Evolutionary conservation across 35 echinoderm and acorn worm species (phyloP).

Genomic region (Heliocidaris erythrogramma): DNA sequence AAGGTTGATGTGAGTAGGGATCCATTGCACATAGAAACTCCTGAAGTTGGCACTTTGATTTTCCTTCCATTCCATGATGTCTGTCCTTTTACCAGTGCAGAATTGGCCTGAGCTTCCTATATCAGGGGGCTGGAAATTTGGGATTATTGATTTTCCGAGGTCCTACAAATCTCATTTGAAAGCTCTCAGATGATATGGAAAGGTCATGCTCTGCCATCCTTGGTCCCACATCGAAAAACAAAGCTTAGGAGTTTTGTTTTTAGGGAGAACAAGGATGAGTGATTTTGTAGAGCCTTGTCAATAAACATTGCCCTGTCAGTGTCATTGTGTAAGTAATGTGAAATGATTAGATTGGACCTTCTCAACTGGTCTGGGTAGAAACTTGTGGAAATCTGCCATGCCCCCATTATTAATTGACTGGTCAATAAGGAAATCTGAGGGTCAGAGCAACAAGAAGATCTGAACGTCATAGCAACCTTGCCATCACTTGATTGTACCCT

Average conservation of each 20-base stretch:
- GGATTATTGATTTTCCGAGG: background rate
- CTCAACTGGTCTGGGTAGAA: background rate
- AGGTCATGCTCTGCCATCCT: background rate
- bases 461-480: too few species aligned
- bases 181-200: background rate
- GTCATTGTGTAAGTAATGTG: background rate
- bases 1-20: too few species aligned
- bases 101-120: background rate
- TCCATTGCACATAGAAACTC: too few species aligned
- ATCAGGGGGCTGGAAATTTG: background rate
- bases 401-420: background rate
- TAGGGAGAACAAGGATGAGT: background rate
- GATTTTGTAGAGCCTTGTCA: background rate
- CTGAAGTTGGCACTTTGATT: too few species aligned
- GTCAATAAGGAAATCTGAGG: background rate
- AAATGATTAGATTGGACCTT: background rate
- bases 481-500: too few species aligned
- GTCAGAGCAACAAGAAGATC: background rate
- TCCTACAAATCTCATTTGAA: conserved; percentile 16
- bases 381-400: background rate
- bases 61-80: background rate
- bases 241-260: background rate
- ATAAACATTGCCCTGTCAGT: background rate
- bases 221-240: background rate
- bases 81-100: background rate